phyloP scores from a whole-genome alignment of 2,113 vertebrate species.

The Eudyptes chrysolophus region DNA sequence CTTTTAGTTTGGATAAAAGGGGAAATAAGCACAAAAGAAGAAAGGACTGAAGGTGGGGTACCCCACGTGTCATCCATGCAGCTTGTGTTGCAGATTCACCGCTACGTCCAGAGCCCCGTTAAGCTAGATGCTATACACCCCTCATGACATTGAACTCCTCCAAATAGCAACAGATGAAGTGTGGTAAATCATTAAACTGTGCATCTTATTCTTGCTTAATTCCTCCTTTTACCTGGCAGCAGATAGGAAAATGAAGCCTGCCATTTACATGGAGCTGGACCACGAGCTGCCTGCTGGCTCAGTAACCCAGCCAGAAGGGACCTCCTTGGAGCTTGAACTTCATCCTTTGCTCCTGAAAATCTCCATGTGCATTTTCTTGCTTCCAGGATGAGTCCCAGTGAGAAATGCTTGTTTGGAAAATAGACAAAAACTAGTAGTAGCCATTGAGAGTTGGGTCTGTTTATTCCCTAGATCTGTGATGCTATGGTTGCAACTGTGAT shows the following conservation, averaged over 20 bases:
- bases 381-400: not conserved
- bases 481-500: not conserved
- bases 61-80: rapidly evolving
- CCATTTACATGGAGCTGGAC: not conserved
- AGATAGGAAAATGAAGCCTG: not conserved
- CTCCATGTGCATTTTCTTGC: not conserved
- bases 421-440: not conserved
- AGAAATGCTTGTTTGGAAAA: not conserved
- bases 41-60: not conserved
- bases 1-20: not conserved
- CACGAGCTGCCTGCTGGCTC: not conserved
- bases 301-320: not conserved
- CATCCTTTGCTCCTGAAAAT: not conserved
- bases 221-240: not conserved
- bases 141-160: not conserved
- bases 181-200: not conserved
- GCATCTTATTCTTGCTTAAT: not conserved
- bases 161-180: not conserved
- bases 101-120: not conserved
- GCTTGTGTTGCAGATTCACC: not conserved
- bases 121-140: not conserved
- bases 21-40: not conserved
- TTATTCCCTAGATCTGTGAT: not conserved
- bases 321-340: not conserved
- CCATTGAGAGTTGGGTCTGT: not conserved